These are phyloP conservation scores for Calonectris borealis DNA, from an alignment of 2,113 vertebrate species.

Conservation along the genomic window DNA sequence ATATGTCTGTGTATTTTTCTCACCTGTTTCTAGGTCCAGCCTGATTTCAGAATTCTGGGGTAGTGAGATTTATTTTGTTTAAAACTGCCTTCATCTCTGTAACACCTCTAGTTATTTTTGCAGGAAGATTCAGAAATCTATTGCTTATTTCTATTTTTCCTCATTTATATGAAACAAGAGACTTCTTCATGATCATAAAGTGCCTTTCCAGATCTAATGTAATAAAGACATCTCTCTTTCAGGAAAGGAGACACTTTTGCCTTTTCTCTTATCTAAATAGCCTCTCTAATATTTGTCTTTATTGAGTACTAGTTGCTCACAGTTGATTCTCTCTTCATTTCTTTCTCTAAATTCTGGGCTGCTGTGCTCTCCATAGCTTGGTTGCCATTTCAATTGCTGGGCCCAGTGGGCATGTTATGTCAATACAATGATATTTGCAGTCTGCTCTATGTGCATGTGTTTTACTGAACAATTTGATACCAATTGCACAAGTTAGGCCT, in stretches of 20 bases:
- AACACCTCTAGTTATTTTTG: background rate
- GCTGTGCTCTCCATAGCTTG: background rate
- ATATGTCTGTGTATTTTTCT: background rate
- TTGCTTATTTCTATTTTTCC: background rate
- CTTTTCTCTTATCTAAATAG: background rate
- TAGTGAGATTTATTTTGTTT: background rate
- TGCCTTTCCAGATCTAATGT: background rate
- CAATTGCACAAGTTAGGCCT: background rate
- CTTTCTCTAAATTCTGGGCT: background rate
- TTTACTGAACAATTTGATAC: slow-evolving; percentile 21
- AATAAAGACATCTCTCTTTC: background rate
- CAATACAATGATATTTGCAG: slow-evolving; percentile 39
- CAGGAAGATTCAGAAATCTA: background rate
- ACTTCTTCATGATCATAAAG: background rate
- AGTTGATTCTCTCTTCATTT: background rate
- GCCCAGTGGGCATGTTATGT: slow-evolving; percentile 18
- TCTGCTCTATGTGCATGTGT: background rate
- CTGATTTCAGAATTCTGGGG: background rate
- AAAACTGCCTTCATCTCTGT: background rate
- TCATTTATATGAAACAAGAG: background rate
- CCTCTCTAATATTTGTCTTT: background rate
- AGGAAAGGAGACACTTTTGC: background rate
- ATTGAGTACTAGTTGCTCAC: background rate
- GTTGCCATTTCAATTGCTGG: slow-evolving; percentile 21
- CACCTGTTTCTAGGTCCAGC: background rate